Evolutionary conservation across 2,888 invertebrate genomes (phyloP), one percentile per base, ranked within the genome.

Genomic region (Euzophera pinguis): DNA sequence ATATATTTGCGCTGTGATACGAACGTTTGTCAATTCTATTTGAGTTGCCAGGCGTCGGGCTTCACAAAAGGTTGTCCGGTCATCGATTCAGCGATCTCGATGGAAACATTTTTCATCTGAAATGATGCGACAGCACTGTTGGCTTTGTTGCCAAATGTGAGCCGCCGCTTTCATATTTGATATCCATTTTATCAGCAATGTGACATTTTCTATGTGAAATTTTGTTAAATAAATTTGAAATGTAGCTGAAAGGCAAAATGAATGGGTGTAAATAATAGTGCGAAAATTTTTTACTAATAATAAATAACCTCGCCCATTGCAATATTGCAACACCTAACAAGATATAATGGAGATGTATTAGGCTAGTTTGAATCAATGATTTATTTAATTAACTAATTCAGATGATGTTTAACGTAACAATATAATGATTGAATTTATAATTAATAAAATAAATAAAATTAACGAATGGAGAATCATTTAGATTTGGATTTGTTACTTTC

Each of bases 121-220:
- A 32, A 34, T 45, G 32, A 41, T 32, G 45, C 14, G 32, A 32
- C 45, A 10, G 45, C n/a, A 16, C 32, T 45, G 45, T 45, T 45
- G 16, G 45, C 45, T 45, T n/a, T 16, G 14, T 14, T 34, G 45
- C 45, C 32, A 32, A 45, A 45, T 45, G 16, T 29, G 6, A 27
- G 13, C 8, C 39, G 39, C 14, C 39, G 14, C 13, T 29, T 45
- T 45, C 29, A 29, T 6, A 14, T 14, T 32, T 16, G 32, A 45
- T 16, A 1, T 16, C 9, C 16, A 14, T 34, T 45, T 32, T 34
- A 16, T 45, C 32, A 3, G 45, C 13, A 14, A 16, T 12, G 39
- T 39, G 16, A 16, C 14, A 16, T 39, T 16, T 14, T 39, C 10
- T n/a, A 13, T 16, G 3, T 39, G 10, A 7, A 10, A 39, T 9